Conservation (phyloP, 2,888 invertebrate species). For the Anticlea derivata region DNA sequence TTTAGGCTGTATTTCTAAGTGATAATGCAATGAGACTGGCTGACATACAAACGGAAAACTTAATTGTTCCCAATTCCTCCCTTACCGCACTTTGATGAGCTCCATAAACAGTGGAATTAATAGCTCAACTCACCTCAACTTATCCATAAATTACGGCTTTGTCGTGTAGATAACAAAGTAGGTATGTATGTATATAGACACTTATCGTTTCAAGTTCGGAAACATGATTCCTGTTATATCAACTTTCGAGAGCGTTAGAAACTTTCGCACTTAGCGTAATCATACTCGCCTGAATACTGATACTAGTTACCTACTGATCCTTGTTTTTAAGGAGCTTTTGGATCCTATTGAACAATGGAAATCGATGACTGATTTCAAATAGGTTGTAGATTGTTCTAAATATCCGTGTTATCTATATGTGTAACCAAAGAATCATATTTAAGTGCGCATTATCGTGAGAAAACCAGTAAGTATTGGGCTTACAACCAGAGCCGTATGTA, state of each 20-base stretch:
- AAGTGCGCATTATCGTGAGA: too few relatives aligned
- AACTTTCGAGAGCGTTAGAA: slow-evolving; percentile 17
- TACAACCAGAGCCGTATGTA: too few relatives aligned
- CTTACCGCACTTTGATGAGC: slow-evolving; percentile 20
- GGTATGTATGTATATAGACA: too few relatives aligned
- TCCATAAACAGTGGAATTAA: slow-evolving; percentile 18
- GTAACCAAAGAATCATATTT: too few relatives aligned
- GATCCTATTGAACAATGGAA: too few relatives aligned
- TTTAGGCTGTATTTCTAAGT: not conserved
- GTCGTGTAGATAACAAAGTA: too few relatives aligned
- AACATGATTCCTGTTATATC: slow-evolving; percentile 29
- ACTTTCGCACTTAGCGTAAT: slow-evolving; percentile 23
- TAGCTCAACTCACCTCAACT: slow-evolving; percentile 17
- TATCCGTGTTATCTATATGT: too few relatives aligned
- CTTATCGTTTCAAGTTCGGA: slow-evolving; percentile 24
- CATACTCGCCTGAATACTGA: slow-evolving; percentile 13
- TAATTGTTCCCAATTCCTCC: slow-evolving; percentile 14
- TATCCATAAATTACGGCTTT: slow-evolving; percentile 19
- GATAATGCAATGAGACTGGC: slow-evolving; percentile 4
- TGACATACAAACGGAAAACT: slow-evolving; percentile 12
- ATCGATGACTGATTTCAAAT: too few relatives aligned
- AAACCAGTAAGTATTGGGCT: too few relatives aligned
- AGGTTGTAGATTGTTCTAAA: too few relatives aligned
- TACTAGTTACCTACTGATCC: not conserved
- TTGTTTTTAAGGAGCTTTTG: not conserved